phyloP scores from a whole-genome alignment of 2,888 invertebrate genomes.

The Sphaeridia pumilis region DNA sequence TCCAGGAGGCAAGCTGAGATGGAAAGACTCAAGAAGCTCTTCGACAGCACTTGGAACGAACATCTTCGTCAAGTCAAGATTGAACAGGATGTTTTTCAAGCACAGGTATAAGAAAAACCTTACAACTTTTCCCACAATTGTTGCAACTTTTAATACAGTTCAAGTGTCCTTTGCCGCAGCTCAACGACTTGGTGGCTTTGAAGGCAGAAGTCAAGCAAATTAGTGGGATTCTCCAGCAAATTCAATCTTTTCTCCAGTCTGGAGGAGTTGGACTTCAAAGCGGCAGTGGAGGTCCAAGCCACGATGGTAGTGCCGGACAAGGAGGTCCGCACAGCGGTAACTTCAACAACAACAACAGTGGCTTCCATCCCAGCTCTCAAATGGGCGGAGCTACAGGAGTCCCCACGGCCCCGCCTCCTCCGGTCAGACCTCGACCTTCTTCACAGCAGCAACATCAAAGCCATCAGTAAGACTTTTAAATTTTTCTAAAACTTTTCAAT shows the following conservation, averaged over 20 bases:
- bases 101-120: slow-evolving; percentile 41
- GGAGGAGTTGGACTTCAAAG: slow-evolving; percentile 33
- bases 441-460: no score
- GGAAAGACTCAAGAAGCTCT: slow-evolving; percentile 48
- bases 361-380: no score
- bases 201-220: slow-evolving; percentile 55
- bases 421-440: no score
- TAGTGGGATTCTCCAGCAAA: slow-evolving; percentile 50
- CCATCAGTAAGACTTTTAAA: no score
- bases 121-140: not conserved
- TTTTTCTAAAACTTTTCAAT: no score
- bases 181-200: slow-evolving; percentile 53
- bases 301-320: no score
- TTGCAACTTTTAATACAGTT: not conserved
- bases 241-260: slow-evolving; percentile 55
- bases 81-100: slow-evolving; percentile 56
- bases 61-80: slow-evolving; percentile 56
- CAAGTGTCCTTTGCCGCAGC: no score
- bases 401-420: no score
- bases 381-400: no score
- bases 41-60: slow-evolving; percentile 59
- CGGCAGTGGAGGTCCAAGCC: slow-evolving; percentile 19
- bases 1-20: slow-evolving; percentile 51
- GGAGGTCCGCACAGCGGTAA: no score
- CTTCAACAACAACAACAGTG: no score